Evolutionary conservation across 2,113 vertebrate species (phyloP), one percentile per base, ranked within the genome.

Genomic region (Lipophrys pholis): DNA sequence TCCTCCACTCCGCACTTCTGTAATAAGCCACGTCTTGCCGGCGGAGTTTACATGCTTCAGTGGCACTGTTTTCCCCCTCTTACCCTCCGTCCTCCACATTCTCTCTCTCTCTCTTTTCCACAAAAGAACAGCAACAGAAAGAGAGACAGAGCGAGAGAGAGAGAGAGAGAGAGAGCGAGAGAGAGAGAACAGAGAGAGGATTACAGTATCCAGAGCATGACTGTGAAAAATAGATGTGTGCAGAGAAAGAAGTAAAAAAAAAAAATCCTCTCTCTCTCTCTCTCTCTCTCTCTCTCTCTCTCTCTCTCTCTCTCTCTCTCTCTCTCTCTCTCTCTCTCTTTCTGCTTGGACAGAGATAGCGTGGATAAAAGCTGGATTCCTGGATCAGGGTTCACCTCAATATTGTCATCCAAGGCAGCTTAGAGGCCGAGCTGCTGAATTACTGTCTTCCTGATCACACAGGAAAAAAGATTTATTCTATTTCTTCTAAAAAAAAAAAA

Each of bases 141-240:
- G 68, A 69, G 63, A 73, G 21, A 78, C 46, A 76, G 65, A 10
- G 61, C 69, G 38, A 60, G 79, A 78, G n/a, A 36, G 43, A 64
- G 49, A 83, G 68, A 69, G 63, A 73, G 21, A 36, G 43, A 64
- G 49, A 83, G 68, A 69, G 63, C 70, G 21, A 78, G 51, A 76
- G 65, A 10, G 61, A 73, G 38, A 60, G 79, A 78, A 69, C 38
- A 64, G 65, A 77, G 65, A 46, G 69, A 66, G 66, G 83, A 89
- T 88, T 86, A 86, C 56, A 53, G 58, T 70, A 76, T 64, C 73
- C 50, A 68, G 79, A 87, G 73, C 84, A 77, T 80, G 73, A 86
- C 80, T 84, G 86, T 83, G 69, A 81, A 85, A 83, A 89, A 83
- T 78, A 75, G 68, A 83, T 68, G 58, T 79, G 73, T 66, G 68